Conservation (phyloP, 37 sponge, comb jelly and placozoan species). For the Oscarella lobularis region DNA sequence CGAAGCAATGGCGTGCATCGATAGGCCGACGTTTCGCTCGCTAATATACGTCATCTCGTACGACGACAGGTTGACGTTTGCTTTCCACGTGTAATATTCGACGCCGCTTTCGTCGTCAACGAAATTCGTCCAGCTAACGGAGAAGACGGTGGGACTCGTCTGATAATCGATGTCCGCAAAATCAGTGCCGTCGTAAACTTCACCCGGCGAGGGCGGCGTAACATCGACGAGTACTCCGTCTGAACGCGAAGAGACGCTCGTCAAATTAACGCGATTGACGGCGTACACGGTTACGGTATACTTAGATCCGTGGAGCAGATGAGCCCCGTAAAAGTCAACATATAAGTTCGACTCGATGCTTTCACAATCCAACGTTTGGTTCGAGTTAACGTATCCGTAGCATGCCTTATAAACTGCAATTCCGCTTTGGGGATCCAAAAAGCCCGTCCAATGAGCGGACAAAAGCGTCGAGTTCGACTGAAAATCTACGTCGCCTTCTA, state of each 20-base stretch:
- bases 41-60: background rate
- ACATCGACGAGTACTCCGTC: constrained; percentile 5
- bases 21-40: background rate
- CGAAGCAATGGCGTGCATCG: background rate
- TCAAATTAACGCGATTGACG: background rate
- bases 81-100: background rate
- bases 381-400: background rate
- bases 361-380: background rate
- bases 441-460: background rate
- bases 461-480: background rate
- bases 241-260: background rate
- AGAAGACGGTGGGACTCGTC: background rate
- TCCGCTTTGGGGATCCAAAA: background rate
- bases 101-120: background rate
- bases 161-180: constrained; percentile 7
- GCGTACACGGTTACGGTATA: background rate
- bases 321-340: background rate
- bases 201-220: background rate
- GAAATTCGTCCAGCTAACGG: constrained; percentile 1
- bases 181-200: background rate
- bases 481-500: background rate
- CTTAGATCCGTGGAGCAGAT: background rate
- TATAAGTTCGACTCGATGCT: background rate
- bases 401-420: background rate
- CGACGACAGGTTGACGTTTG: background rate